Conservation (phyloP, 2,797 vertebrate genomes). For the Cyclopterus lumpus region DNA sequence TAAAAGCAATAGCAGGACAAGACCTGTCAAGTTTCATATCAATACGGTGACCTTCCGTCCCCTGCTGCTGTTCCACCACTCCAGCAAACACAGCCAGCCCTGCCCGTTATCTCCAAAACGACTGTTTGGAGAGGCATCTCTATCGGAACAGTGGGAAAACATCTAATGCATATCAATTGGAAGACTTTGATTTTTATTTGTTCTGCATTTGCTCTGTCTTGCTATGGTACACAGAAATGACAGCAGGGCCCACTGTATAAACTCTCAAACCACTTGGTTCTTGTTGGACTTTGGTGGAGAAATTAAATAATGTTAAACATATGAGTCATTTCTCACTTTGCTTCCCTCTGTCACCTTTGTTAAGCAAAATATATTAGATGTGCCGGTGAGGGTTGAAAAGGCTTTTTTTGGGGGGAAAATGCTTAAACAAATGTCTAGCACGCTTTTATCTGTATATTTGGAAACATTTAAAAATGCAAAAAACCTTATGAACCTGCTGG, state of each 20-base stretch:
- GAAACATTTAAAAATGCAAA: not conserved
- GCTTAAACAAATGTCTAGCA: not conserved
- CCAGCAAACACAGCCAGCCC: slow-evolving; percentile 65
- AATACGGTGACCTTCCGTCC: slow-evolving; percentile 68
- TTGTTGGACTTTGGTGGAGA: slow-evolving; percentile 53
- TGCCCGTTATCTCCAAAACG: slow-evolving; percentile 74
- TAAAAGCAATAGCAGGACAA: slow-evolving; percentile 49
- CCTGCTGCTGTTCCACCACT: slow-evolving; percentile 58
- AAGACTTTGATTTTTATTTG: slow-evolving; percentile 77
- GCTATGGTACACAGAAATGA: slow-evolving; percentile 74
- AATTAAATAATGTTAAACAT: slow-evolving; percentile 61
- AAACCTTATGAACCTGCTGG: not conserved
- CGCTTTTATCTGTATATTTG: not conserved
- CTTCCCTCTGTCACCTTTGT: not conserved
- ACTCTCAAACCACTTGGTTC: slow-evolving; percentile 65
- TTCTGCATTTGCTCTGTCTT: slow-evolving; percentile 73
- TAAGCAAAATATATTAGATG: slow-evolving; percentile 1
- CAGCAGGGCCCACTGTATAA: slow-evolving; percentile 72
- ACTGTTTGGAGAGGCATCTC: slow-evolving; percentile 80
- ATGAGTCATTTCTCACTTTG: slow-evolving; percentile 36
- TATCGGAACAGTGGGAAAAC: slow-evolving; percentile 76
- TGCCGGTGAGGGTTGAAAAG: not conserved
- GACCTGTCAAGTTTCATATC: slow-evolving; percentile 76
- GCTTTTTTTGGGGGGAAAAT: not conserved
- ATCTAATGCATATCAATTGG: slow-evolving; percentile 80